Conservation (phyloP, 1,140 invertebrate species). For the Drosophila gunungcola region DNA sequence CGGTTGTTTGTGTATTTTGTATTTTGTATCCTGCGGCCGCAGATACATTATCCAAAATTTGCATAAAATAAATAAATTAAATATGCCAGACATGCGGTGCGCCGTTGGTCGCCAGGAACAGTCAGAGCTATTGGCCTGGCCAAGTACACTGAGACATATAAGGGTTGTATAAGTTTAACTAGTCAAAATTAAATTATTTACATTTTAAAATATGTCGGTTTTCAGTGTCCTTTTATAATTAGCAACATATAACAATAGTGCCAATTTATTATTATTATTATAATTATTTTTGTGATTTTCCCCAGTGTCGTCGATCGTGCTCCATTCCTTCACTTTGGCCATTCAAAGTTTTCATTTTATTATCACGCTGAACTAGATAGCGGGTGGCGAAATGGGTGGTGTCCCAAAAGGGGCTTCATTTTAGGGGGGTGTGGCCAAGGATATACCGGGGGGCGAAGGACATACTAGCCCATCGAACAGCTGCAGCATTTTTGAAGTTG, state of each 20-base stretch:
- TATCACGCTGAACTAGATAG: conserved; percentile 65
- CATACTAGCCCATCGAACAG: conserved; percentile 50
- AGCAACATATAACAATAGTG: too few relatives aligned
- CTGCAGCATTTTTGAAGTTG: conserved; percentile 70
- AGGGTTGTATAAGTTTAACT: too few relatives aligned
- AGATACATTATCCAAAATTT: conserved; percentile 84
- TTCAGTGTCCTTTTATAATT: too few relatives aligned
- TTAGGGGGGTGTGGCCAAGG: neutral
- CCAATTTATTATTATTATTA: too few relatives aligned
- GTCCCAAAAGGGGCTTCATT: neutral
- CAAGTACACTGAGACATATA: conserved; percentile 16
- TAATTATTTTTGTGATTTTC: neutral
- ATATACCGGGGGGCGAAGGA: neutral
- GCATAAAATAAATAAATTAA: conserved; percentile 85
- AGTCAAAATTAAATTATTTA: too few relatives aligned
- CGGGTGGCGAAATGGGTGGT: conserved; percentile 17
- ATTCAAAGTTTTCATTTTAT: conserved; percentile 78
- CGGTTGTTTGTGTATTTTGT: conserved; percentile 47
- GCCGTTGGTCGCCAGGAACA: conserved; percentile 60
- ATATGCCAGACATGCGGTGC: conserved; percentile 84
- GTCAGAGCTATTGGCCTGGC: conserved; percentile 47
- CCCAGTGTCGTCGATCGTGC: conserved; percentile 19
- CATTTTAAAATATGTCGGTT: too few relatives aligned
- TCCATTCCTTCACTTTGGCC: conserved; percentile 53
- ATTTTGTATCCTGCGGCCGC: conserved; percentile 79